phyloP scores from a whole-genome alignment of 2,797 vertebrate species.

The Spinus pinus region DNA sequence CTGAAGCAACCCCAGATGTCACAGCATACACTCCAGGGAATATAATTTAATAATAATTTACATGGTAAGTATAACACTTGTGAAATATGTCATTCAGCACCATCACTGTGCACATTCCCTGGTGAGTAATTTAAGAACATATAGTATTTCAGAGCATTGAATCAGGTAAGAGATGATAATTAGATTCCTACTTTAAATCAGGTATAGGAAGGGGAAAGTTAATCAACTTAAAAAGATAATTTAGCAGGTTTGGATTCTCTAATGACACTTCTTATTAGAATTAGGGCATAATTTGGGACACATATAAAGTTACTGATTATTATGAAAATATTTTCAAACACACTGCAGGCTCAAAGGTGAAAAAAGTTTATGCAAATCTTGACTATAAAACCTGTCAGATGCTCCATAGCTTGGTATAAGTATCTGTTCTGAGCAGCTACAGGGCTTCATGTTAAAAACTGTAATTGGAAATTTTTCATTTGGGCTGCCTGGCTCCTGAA shows the following conservation, averaged over 20 bases:
- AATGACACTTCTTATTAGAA: conserved; percentile 54
- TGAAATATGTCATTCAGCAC: conserved; percentile 64
- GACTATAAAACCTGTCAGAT: neutral
- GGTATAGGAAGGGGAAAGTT: conserved; percentile 41
- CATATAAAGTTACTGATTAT: conserved; percentile 47
- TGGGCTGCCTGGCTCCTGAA: neutral
- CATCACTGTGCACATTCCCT: conserved; percentile 25
- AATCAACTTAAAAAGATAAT: conserved; percentile 64
- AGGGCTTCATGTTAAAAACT: neutral
- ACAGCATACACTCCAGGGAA: conserved; percentile 46
- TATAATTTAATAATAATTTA: conserved; percentile 71
- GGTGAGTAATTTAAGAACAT: conserved; percentile 46
- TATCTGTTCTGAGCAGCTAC: neutral
- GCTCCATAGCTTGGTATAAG: neutral
- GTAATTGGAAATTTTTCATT: neutral
- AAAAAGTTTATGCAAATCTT: conserved; percentile 9
- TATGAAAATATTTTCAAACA: conserved; percentile 59
- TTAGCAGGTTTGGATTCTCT: conserved; percentile 48
- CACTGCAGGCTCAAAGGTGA: neutral
- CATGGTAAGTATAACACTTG: conserved; percentile 53
- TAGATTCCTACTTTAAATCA: conserved; percentile 48
- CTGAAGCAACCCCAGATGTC: conserved; percentile 70
- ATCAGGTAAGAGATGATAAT: conserved; percentile 38
- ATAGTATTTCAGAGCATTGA: conserved; percentile 53
- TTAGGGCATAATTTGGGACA: conserved; percentile 53